phyloP scores from a whole-genome alignment of 2,888 invertebrate species.

The Sesia apiformis region DNA sequence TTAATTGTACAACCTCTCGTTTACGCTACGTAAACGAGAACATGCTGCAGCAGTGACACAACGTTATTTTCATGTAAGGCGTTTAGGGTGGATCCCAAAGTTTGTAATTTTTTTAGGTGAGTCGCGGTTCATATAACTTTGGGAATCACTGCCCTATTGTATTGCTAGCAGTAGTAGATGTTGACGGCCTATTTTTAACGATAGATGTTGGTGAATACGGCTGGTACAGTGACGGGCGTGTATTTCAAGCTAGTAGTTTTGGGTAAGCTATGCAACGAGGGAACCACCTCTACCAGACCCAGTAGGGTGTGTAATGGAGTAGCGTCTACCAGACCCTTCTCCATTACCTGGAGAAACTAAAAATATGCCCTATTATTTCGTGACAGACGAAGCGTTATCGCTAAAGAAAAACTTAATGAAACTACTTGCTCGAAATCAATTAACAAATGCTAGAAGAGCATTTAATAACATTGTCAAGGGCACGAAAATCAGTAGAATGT shows the following conservation, averaged over 20 bases:
- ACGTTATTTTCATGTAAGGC: too few relatives aligned
- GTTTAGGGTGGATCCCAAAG: too few relatives aligned
- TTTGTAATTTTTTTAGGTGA: too few relatives aligned
- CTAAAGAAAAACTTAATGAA: conserved; percentile 9
- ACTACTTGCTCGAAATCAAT: conserved; percentile 4
- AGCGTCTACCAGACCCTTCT: conserved; percentile 8
- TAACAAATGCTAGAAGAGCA: conserved; percentile 8
- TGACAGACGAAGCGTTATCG: conserved; percentile 14
- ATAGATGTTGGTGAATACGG: conserved; percentile 17
- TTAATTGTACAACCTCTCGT: too few relatives aligned
- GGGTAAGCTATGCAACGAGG: conserved; percentile 12
- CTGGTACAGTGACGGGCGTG: conserved; percentile 17
- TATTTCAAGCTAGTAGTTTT: conserved; percentile 12
- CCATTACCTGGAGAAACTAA: conserved; percentile 10
- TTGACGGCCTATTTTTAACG: conserved; percentile 13
- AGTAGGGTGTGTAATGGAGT: conserved; percentile 9
- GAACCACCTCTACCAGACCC: too few relatives aligned
- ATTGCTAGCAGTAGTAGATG: conserved; percentile 13
- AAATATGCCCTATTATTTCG: conserved; percentile 12
- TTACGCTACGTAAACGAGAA: too few relatives aligned
- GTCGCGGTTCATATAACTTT: too few relatives aligned
- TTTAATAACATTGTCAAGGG: conserved; percentile 10
- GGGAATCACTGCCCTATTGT: too few relatives aligned
- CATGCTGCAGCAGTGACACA: too few relatives aligned
- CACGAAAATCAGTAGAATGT: conserved; percentile 11